A percentile compares a stretch with the other conserved stretches of the same genome.
These are phyloP conservation scores for Echinometra lucunter DNA, from an alignment of 53 echinoderm and acorn worm genomes.

Conservation along the genomic window DNA sequence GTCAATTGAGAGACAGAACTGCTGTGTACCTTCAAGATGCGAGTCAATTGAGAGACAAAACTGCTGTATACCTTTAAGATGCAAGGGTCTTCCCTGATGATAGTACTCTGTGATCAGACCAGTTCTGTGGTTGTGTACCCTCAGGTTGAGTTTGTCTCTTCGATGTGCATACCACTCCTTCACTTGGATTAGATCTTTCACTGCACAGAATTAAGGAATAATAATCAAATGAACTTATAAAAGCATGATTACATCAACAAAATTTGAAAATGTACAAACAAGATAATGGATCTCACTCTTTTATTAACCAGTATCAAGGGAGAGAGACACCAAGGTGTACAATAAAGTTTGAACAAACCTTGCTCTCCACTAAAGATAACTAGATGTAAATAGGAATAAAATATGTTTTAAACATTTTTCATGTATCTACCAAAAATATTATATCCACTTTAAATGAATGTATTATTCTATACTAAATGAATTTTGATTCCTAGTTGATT, in stretches of 20 bases:
- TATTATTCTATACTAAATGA: no score
- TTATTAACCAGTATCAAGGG: neutral
- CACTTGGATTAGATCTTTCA: constrained; percentile 89
- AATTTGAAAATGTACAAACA: neutral
- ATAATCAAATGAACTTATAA: neutral
- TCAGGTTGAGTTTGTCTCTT: constrained; percentile 84
- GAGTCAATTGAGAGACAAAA: neutral
- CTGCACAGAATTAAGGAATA: constrained; percentile 65
- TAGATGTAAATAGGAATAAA: no score
- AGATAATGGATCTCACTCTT: neutral
- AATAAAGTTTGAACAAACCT: neutral
- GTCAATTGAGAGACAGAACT: neutral
- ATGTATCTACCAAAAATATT: no score
- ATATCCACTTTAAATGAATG: no score
- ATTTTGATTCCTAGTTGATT: no score
- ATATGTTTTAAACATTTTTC: no score
- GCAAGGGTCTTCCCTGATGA: constrained; percentile 83
- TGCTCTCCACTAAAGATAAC: neutral
- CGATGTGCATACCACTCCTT: constrained; percentile 91
- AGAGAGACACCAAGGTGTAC: neutral
- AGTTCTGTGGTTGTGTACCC: constrained; percentile 88
- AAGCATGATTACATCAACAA: neutral
- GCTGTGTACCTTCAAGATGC: constrained; percentile 89
- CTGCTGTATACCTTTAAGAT: constrained; percentile 89
- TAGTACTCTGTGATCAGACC: constrained; percentile 92